These are phyloP conservation scores for Rhodeus uyekii DNA, from an alignment of 2,797 vertebrate species.

Conservation along the genomic window DNA sequence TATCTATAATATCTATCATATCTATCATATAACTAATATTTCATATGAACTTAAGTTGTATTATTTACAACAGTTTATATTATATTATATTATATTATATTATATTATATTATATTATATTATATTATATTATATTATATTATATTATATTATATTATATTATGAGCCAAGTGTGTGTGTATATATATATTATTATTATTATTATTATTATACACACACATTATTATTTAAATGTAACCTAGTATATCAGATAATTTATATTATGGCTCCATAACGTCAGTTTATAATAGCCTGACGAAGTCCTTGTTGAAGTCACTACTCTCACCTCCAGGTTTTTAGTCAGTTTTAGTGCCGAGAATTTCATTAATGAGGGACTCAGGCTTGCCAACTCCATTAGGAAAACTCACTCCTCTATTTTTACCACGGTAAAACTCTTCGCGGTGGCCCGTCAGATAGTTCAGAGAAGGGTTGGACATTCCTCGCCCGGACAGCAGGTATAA, in stretches of 20 bases:
- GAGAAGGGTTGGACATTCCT: slow-evolving; percentile 76
- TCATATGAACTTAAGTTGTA: too few relatives aligned
- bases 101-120: neutral
- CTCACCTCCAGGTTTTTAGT: neutral
- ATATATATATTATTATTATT: too few relatives aligned
- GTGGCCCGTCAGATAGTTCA: slow-evolving; percentile 70
- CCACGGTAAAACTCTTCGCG: slow-evolving; percentile 61
- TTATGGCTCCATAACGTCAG: too few relatives aligned
- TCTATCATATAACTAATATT: too few relatives aligned
- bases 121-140: neutral
- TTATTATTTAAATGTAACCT: too few relatives aligned
- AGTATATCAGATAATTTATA: too few relatives aligned
- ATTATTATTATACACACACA: too few relatives aligned
- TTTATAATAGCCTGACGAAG: neutral
- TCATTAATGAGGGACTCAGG: neutral
- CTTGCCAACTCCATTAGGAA: slow-evolving; percentile 35
- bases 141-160: neutral
- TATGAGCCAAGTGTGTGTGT: too few relatives aligned
- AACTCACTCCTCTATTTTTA: slow-evolving; percentile 60
- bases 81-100: neutral
- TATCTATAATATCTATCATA: too few relatives aligned
- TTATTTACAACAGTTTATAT: too few relatives aligned
- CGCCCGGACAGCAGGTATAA: slow-evolving; percentile 63
- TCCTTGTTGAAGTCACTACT: neutral
- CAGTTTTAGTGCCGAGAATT: slow-evolving; percentile 16